Percentiles rank a stretch among this genome's conserved stretches.
Conservation (phyloP, 2,797 vertebrate genomes). For the Enteromius unitaeniatus region DNA sequence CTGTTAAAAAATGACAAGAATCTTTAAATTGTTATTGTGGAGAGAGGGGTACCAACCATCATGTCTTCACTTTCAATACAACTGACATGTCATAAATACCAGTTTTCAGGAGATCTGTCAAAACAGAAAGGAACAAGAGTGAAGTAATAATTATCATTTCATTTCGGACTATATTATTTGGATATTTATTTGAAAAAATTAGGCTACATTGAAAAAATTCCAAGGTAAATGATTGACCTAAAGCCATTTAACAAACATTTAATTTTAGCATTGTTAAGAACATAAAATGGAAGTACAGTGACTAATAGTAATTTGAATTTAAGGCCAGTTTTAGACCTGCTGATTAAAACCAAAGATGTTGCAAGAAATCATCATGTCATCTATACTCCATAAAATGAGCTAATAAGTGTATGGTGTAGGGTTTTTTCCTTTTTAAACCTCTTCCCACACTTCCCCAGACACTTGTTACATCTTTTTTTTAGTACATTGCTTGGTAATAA, state of each 20-base stretch:
- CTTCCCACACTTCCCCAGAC: neutral
- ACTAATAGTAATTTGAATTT: constrained; percentile 1
- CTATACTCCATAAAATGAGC: neutral
- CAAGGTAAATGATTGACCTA: neutral
- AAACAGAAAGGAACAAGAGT: constrained; percentile 37
- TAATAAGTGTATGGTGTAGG: neutral
- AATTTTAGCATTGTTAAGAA: constrained; percentile 3
- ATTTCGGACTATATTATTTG: neutral
- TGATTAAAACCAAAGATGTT: constrained; percentile 14
- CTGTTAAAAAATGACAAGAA: neutral
- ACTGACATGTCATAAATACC: constrained; percentile 67
- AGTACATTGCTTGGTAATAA: neutral
- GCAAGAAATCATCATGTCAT: neutral
- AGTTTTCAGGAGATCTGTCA: constrained; percentile 51
- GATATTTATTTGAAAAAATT: neutral
- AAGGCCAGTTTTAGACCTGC: neutral
- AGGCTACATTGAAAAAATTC: neutral
- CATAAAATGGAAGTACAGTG: constrained; percentile 5
- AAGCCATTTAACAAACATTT: neutral
- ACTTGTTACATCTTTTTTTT: constrained; percentile 34
- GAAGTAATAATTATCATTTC: neutral
- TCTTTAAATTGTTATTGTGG: neutral
- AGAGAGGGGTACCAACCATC: constrained; percentile 69
- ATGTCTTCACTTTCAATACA: constrained; percentile 64
- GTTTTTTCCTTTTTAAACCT: neutral